Percentiles rank a stretch among this genome's conserved stretches.
These are phyloP conservation scores for Pandemis heparana DNA, from an alignment of 2,888 invertebrate species.

Conservation along the genomic window DNA sequence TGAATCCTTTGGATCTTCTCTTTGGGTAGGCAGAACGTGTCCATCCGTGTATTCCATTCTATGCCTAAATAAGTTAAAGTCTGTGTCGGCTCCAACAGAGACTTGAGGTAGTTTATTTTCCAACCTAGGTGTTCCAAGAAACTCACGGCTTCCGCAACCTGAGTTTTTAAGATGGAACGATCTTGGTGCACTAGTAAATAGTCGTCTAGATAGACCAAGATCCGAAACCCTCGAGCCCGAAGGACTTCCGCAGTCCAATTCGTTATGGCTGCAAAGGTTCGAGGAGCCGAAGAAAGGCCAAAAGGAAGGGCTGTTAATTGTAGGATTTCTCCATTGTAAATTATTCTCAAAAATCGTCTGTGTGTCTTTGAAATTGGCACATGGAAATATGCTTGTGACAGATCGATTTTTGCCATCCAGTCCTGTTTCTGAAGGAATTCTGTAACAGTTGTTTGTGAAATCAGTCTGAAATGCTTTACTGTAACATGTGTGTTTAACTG, in stretches of 20 bases:
- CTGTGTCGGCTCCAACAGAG: slow-evolving; percentile 6
- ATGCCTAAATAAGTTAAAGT: neutral
- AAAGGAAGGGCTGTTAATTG: slow-evolving; percentile 33
- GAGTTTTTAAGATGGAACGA: neutral
- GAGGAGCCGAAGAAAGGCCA: slow-evolving; percentile 29
- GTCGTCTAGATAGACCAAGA: slow-evolving; percentile 19
- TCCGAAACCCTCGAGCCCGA: slow-evolving; percentile 1
- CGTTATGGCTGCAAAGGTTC: slow-evolving; percentile 19
- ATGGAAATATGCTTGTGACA: slow-evolving; percentile 32
- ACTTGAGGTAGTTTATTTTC: slow-evolving; percentile 15
- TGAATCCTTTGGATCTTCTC: neutral
- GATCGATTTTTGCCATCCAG: slow-evolving; percentile 30
- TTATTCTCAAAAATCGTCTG: neutral
- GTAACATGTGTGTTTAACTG: slow-evolving; percentile 44
- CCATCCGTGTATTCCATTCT: slow-evolving; percentile 8
- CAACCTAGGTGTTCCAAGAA: slow-evolving; percentile 23
- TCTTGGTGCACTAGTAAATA: slow-evolving; percentile 13
- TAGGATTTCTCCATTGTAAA: slow-evolving; percentile 11
- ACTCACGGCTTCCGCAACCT: neutral
- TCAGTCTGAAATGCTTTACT: slow-evolving; percentile 45
- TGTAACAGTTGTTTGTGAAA: slow-evolving; percentile 42
- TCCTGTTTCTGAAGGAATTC: slow-evolving; percentile 45
- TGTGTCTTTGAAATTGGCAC: slow-evolving; percentile 1
- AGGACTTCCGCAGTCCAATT: slow-evolving; percentile 23
- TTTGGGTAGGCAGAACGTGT: neutral